These are phyloP conservation scores for Amyelois transitella DNA, from an alignment of 1,140 invertebrate genomes.

Conservation along the genomic window DNA sequence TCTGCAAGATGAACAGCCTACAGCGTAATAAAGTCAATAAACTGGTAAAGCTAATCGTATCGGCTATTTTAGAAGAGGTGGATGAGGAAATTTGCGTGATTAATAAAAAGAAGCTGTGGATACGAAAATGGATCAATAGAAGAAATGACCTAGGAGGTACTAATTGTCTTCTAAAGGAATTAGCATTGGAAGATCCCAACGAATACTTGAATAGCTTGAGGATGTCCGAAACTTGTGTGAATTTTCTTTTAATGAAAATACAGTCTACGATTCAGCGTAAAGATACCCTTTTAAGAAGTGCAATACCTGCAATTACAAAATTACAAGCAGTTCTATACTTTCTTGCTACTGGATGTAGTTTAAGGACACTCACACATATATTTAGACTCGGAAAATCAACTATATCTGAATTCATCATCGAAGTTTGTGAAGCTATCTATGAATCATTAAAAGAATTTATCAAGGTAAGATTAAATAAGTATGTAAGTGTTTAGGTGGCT, in stretches of 20 bases:
- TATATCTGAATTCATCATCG: too few species aligned
- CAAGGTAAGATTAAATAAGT: conserved; percentile 20
- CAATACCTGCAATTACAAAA: conserved; percentile 25
- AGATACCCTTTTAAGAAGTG: conserved; percentile 13
- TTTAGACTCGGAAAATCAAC: conserved; percentile 15
- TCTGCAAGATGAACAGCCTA: too few species aligned
- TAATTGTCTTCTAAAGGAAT: too few species aligned
- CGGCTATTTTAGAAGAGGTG: too few species aligned
- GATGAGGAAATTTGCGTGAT: too few species aligned
- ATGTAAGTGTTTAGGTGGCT: too few species aligned
- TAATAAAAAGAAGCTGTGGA: too few species aligned
- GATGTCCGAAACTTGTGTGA: neutral
- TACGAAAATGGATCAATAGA: too few species aligned
- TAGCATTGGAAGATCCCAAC: too few species aligned
- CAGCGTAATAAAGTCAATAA: too few species aligned
- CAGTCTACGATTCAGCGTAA: neutral
- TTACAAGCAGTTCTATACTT: conserved; percentile 26
- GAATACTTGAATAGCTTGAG: neutral
- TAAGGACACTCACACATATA: conserved; percentile 15
- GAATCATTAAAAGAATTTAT: conserved; percentile 16
- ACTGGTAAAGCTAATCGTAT: too few species aligned
- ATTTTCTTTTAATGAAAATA: conserved; percentile 4
- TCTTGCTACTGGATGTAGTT: conserved; percentile 25
- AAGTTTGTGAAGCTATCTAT: conserved; percentile 15
- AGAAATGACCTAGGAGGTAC: too few species aligned